Conservation (phyloP, 2,113 vertebrate genomes). For the Corvus hawaiiensis region DNA sequence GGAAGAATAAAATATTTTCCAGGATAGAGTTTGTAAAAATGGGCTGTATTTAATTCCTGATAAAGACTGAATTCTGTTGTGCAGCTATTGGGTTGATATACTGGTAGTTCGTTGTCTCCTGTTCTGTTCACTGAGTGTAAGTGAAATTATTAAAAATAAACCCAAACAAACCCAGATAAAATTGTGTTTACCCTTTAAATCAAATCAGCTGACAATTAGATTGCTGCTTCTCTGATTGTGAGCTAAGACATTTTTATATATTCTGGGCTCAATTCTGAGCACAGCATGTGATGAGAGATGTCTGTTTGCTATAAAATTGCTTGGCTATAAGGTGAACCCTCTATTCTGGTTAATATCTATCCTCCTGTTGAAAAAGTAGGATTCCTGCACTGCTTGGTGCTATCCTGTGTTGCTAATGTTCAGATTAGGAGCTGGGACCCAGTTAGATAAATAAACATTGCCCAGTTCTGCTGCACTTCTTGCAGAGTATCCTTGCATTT, state of each 20-base stretch:
- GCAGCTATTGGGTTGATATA: neutral
- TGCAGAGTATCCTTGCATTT: neutral
- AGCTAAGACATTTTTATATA: neutral
- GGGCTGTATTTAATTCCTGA: neutral
- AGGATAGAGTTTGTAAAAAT: neutral
- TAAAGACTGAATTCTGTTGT: neutral
- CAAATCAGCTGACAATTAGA: neutral
- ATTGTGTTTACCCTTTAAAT: neutral
- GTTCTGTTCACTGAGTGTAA: neutral
- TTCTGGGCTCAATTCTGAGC: neutral
- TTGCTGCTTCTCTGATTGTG: neutral
- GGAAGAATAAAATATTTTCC: slow-evolving; percentile 7
- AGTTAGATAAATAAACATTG: neutral
- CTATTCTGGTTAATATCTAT: neutral
- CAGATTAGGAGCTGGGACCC: neutral
- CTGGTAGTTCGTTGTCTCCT: neutral
- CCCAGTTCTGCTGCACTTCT: neutral
- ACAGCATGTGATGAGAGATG: neutral
- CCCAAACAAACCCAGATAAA: neutral
- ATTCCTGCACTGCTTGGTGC: neutral
- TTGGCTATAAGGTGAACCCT: neutral
- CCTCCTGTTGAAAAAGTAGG: neutral
- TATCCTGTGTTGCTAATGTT: neutral
- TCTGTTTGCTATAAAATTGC: neutral
- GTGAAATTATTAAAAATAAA: neutral